phyloP scores from a whole-genome alignment of 2,797 vertebrate species.

The Schizopygopsis pylzovi region DNA sequence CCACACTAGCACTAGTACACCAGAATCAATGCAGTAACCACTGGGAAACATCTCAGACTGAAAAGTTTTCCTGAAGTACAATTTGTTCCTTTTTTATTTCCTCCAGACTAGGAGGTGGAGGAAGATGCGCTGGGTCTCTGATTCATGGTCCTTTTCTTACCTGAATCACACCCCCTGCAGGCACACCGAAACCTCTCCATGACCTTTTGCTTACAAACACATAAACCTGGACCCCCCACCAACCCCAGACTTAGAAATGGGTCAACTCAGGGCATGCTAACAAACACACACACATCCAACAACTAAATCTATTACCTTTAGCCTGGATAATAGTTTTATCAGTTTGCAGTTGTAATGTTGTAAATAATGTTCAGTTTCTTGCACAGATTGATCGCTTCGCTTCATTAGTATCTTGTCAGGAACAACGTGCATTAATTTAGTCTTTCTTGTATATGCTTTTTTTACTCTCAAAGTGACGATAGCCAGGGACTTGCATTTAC shows the following conservation, averaged over 20 bases:
- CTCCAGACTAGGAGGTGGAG: constrained; percentile 2
- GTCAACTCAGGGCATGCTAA: constrained; percentile 50
- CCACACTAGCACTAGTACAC: not conserved
- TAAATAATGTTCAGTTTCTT: not conserved
- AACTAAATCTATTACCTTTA: not conserved
- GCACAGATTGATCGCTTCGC: not conserved
- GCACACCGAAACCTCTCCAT: constrained; percentile 40
- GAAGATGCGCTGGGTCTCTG: not conserved
- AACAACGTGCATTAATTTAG: not conserved
- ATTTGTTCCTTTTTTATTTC: not conserved
- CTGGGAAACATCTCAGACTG: not conserved
- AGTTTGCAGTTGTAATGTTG: not conserved
- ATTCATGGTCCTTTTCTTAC: constrained; percentile 16
- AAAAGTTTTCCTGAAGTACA: not conserved
- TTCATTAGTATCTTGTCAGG: not conserved
- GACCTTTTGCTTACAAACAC: constrained; percentile 44
- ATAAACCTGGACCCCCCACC: constrained; percentile 67
- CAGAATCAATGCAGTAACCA: not conserved
- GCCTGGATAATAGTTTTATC: too few relatives aligned
- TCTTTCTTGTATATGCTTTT: not conserved
- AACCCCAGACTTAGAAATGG: constrained; percentile 66
- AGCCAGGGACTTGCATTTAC: not conserved
- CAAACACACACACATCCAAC: constrained; percentile 22
- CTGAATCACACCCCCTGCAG: constrained; percentile 39
- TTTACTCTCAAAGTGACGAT: not conserved